Base-by-base conservation (phyloP, 2,888 invertebrate species). In the Eupithecia vulgata region DNA sequence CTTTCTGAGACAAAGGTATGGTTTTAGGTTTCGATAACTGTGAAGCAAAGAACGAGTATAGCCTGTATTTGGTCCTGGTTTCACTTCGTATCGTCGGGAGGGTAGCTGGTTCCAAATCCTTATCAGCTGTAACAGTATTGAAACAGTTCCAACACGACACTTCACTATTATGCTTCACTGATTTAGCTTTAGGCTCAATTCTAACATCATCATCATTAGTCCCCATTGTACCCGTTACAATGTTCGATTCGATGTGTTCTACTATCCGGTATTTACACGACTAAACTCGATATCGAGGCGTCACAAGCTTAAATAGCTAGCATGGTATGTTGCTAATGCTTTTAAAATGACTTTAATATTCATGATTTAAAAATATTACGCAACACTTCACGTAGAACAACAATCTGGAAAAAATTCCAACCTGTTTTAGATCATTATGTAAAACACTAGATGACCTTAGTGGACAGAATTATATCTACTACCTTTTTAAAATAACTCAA, bases 121-220 rank as follows among this genome's bases (percentile, higher is more conserved):
- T 77, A 48, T 87, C 85, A 71, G 72, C 74, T 45, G 83, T 81
- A 81, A 88, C 87, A 10, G 82, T 80, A 40, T 82, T 81, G 70
- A 93, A 88, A 85, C 93, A 93, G 83, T 92, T 92, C 91, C 92
- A 93, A 78, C 93, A 93, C 61, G 89, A 88, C 73, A 87, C 82
- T 71, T 90, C 90, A 65, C 75, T 83, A 57, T 82, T 83, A 64
- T 78, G 81, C 71, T 73, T 79, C 67, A 79, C 83, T 62, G 78
- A 80, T 79, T 78, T 74, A 68, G 80, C 79, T 74, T 80, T 81
- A 70, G 76, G 73, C 77, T 81, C 82, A 83, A 78, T 81, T 70
- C 34, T 67, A 64, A 34, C 34, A 25, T 35, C 35, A 75, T 72
- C 79, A 81, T 77, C 76, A 73, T 76, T 80, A 70, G 80, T 76